These are phyloP conservation scores for Tetrao urogallus DNA, from an alignment of 2,113 vertebrate genomes.

Conservation along the genomic window DNA sequence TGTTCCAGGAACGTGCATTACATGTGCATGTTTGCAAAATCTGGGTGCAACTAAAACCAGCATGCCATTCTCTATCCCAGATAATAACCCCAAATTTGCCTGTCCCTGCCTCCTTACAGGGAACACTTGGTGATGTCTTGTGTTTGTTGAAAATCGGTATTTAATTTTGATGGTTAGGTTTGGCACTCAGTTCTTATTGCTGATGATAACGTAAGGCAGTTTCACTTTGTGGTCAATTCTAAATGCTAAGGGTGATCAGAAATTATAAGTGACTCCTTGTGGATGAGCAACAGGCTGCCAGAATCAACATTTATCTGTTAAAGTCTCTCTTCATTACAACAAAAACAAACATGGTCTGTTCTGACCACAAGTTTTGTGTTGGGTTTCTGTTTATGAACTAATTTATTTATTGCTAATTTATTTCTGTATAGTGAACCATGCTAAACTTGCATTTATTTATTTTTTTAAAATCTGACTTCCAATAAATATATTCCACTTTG, in stretches of 20 bases:
- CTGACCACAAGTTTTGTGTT: neutral
- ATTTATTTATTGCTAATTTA: neutral
- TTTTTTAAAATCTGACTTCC: neutral
- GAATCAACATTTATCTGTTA: neutral
- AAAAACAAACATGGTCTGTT: neutral
- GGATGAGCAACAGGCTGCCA: neutral
- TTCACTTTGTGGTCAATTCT: constrained; percentile 8
- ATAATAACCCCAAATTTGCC: neutral
- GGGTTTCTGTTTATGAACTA: neutral
- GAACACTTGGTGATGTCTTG: too few relatives aligned
- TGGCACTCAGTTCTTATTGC: neutral
- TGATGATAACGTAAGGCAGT: neutral
- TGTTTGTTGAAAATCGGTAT: neutral
- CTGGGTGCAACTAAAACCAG: neutral
- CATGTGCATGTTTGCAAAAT: neutral
- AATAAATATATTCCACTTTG: neutral
- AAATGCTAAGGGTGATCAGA: neutral
- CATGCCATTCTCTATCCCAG: accelerated
- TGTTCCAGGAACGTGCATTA: neutral
- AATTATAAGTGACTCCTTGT: neutral
- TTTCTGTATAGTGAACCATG: neutral
- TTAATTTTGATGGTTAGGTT: neutral
- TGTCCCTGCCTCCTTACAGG: neutral
- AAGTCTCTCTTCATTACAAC: constrained; percentile 5
- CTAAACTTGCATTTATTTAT: neutral